Evolutionary conservation across 2,797 vertebrate genomes (phyloP).

Genomic region (Onychomys arenicola): DNA sequence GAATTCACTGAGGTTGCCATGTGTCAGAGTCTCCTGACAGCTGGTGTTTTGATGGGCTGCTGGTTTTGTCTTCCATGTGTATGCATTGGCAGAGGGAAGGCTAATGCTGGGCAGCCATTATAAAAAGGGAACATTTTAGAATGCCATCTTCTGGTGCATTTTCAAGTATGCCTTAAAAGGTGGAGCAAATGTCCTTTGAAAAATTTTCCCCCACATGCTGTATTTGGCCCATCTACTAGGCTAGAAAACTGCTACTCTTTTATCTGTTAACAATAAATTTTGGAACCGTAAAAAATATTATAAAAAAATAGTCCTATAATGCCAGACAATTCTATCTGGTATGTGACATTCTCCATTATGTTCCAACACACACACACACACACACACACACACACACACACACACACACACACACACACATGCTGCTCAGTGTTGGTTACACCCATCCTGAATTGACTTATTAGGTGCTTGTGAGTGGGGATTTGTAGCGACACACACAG

Average conservation of each 20-base stretch:
- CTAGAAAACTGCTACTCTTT: slow-evolving; percentile 28
- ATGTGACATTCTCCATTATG: background rate
- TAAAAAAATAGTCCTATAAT: background rate
- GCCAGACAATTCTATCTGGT: slow-evolving; percentile 9
- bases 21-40: slow-evolving; percentile 70
- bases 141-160: slow-evolving; percentile 68
- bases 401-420: background rate
- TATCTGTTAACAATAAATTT: background rate
- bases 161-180: slow-evolving; percentile 64
- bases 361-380: background rate
- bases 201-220: background rate
- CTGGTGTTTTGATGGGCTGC: slow-evolving; percentile 78
- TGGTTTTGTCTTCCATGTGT: slow-evolving; percentile 64
- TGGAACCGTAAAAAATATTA: slow-evolving; percentile 25
- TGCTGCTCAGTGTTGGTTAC: background rate
- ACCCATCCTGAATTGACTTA: background rate
- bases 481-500: accelerated
- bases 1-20: slow-evolving; percentile 18
- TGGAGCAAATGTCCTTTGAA: slow-evolving; percentile 66
- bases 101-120: slow-evolving; percentile 38
- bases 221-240: slow-evolving; percentile 10
- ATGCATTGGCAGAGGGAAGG: slow-evolving; percentile 59
- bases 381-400: background rate
- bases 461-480: background rate
- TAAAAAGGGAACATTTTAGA: slow-evolving; percentile 67